These are phyloP conservation scores for Hylaeus volcanicus DNA, from an alignment of 1,140 invertebrate genomes.

Conservation along the genomic window DNA sequence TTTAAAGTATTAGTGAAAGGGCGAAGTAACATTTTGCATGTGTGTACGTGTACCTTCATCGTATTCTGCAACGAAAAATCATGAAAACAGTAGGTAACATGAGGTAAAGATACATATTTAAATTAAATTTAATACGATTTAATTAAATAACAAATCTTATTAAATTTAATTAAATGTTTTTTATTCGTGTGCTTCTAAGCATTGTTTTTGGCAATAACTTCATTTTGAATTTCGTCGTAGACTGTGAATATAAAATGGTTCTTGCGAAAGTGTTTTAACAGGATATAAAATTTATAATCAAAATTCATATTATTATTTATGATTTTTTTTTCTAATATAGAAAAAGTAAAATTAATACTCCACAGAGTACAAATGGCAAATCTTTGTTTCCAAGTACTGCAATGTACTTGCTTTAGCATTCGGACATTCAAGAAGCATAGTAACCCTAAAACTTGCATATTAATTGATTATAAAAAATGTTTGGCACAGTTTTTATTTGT, in stretches of 20 bases:
- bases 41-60: not conserved
- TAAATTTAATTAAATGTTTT: too few relatives aligned
- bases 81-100: constrained; percentile 3
- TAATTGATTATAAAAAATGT: constrained; percentile 1
- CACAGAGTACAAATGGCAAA: not conserved
- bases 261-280: not conserved
- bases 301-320: not conserved
- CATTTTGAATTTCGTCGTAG: not conserved
- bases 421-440: not conserved
- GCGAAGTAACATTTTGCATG: not conserved
- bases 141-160: too few relatives aligned
- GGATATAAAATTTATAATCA: not conserved
- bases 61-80: not conserved
- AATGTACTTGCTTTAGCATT: not conserved
- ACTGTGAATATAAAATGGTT: not conserved
- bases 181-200: too few relatives aligned
- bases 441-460: not conserved
- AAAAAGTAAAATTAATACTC: not conserved
- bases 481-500: not conserved
- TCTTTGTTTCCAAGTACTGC: not conserved
- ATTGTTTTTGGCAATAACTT: too few relatives aligned
- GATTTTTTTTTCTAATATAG: not conserved
- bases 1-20: not conserved
- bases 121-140: too few relatives aligned
- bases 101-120: constrained; percentile 5